Conservation (phyloP, 2,888 invertebrate species). For the Caenorhabditis parvicauda region DNA sequence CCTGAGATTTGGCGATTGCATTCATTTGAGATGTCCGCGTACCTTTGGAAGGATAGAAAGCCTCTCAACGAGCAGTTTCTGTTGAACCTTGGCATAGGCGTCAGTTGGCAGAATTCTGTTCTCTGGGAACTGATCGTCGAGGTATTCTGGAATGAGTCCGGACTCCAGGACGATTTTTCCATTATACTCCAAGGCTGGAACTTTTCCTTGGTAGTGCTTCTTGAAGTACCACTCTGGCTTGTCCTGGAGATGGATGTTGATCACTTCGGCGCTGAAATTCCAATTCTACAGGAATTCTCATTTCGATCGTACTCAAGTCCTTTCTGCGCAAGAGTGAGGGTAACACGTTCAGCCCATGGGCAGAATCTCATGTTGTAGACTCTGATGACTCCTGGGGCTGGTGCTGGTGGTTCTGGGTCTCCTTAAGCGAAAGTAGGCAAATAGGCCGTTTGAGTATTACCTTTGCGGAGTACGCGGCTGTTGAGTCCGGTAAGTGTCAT, state of each 20-base stretch:
- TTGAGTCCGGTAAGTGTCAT: slow-evolving; percentile 17
- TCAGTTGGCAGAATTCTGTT: slow-evolving; percentile 72
- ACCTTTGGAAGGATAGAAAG: slow-evolving; percentile 64
- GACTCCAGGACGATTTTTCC: slow-evolving; percentile 73
- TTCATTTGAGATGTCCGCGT: too few relatives aligned
- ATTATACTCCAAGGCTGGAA: slow-evolving; percentile 74
- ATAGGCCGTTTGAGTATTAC: slow-evolving; percentile 22
- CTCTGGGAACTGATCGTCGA: slow-evolving; percentile 75
- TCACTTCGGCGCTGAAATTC: slow-evolving; percentile 31
- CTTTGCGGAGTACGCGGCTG: slow-evolving; percentile 18
- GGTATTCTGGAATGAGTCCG: slow-evolving; percentile 75
- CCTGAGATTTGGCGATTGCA: too few relatives aligned
- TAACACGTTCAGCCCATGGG: slow-evolving; percentile 77
- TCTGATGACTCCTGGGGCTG: slow-evolving; percentile 70
- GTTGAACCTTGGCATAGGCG: slow-evolving; percentile 73
- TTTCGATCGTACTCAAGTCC: slow-evolving; percentile 23
- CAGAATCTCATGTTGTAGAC: slow-evolving; percentile 83
- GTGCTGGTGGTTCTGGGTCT: slow-evolving; percentile 18
- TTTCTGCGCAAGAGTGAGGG: slow-evolving; percentile 72
- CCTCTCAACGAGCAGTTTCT: slow-evolving; percentile 73
- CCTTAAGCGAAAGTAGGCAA: slow-evolving; percentile 66
- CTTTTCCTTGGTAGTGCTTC: slow-evolving; percentile 68
- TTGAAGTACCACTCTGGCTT: slow-evolving; percentile 79
- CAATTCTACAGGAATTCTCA: not conserved
- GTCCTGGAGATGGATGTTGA: slow-evolving; percentile 62